Percentiles rank a stretch among this genome's conserved stretches.
phyloP scores from a whole-genome alignment of 2,888 invertebrate genomes.

The Tenthredo distinguenda region DNA sequence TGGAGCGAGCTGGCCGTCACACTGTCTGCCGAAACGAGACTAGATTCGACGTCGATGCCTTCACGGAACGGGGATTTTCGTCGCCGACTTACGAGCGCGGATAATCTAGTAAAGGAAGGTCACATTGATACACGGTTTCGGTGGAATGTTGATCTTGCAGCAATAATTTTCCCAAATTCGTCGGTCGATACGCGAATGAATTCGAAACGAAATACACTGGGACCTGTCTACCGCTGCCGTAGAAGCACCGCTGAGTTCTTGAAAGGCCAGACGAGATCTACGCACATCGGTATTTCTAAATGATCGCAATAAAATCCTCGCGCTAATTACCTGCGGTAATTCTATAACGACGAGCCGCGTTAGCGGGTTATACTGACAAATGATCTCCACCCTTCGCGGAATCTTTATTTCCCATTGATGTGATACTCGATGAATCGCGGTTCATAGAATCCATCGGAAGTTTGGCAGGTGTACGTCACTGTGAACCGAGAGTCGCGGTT shows the following conservation, averaged over 20 bases:
- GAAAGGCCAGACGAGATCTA: not conserved
- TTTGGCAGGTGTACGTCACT: not conserved
- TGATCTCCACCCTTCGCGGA: not conserved
- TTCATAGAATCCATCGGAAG: not conserved
- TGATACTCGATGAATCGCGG: not conserved
- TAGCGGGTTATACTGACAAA: not conserved
- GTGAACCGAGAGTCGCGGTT: not conserved
- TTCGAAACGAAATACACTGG: not conserved
- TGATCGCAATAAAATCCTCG: not conserved
- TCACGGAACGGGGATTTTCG: not conserved
- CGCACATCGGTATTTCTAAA: not conserved
- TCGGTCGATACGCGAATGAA: not conserved
- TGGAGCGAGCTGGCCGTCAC: constrained; percentile 1
- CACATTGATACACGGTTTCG: not conserved
- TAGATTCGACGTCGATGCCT: not conserved
- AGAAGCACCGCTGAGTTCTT: not conserved
- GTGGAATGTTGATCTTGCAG: not conserved
- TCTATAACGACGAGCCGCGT: not conserved
- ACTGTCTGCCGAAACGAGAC: not conserved
- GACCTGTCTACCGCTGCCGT: not conserved
- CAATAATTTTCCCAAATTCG: not conserved
- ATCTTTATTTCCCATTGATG: not conserved
- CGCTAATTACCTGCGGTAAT: not conserved
- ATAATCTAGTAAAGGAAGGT: not conserved
- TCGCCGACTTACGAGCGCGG: not conserved